Base-by-base conservation (phyloP, 2,797 vertebrate species). In the Danionella dracula region DNA sequence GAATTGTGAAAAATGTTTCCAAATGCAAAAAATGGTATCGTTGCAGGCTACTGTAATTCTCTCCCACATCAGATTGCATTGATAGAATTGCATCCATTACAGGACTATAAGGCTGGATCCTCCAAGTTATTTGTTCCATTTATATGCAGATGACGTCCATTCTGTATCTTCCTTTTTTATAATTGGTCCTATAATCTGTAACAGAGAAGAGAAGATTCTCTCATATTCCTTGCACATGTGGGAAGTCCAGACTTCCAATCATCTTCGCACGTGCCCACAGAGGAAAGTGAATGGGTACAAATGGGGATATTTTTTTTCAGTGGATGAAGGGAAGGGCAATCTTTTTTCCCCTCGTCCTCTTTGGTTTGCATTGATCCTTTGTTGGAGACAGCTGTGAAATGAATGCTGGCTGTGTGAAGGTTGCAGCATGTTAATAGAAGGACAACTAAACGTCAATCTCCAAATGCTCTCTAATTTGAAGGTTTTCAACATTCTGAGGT, bases 81-180 rank as follows among this genome's bases (percentile, higher is more conserved):
- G 85, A 90, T 85, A 82, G 66, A 80, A 85, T 88, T 78, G 86
- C 13, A 75, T 76, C 79, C 72, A 81, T 85, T 87, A 89, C 78
- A 74, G 80, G 78, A 75, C 13, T 76, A 69, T 76, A 80, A 89
- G 86, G 76, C 50, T 51, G 61, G 76, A 60, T 83, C 79, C 83
- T 84, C 87, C 73, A 83, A 83, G 81, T 86, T 81, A 73, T 80
- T 80, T 68, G 84, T 77, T 72, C 78, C 86, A 91, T 93, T 92
- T 91, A 89, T 84, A 92, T 92, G 88, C 82, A 91, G 88, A 92
- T 93, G 84, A 87, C 79, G 84, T 70, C 73, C 79, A 79, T 81
- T 83, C 88, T 84, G 80, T 85, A 86, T 86, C 82, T 86, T 61
- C 49, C 83, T 68, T 60, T 51, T 69, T 76, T 85, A 85, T 88